Conservation (phyloP, 2,113 vertebrate genomes). For the Passer montanus region DNA sequence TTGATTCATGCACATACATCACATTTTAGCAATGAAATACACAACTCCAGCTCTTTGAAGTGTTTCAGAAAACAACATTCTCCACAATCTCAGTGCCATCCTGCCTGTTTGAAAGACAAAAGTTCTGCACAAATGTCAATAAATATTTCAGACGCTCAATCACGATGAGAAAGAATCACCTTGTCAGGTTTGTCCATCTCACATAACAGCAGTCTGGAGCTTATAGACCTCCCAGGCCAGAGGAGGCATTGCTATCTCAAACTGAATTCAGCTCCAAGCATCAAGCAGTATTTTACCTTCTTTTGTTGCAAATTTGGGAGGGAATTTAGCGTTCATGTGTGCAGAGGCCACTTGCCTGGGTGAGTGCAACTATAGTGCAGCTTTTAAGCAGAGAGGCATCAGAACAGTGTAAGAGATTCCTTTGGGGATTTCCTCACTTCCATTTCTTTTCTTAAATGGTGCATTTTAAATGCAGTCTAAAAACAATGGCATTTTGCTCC, state of each 20-base stretch:
- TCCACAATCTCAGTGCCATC: background rate
- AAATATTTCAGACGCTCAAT: background rate
- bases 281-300: background rate
- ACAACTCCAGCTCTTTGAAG: background rate
- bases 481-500: background rate
- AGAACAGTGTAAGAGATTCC: background rate
- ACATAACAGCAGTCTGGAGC: background rate
- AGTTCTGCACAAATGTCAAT: background rate
- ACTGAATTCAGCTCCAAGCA: background rate
- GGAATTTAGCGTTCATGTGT: rapidly evolving
- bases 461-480: background rate
- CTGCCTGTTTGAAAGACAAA: background rate
- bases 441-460: background rate
- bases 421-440: background rate
- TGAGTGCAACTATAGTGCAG: background rate
- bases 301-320: background rate
- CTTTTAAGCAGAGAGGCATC: background rate
- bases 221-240: background rate
- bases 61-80: background rate
- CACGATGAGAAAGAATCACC: background rate
- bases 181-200: background rate
- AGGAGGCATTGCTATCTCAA: background rate
- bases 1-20: background rate
- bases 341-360: background rate
- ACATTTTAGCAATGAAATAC: background rate